These are phyloP conservation scores for Coilia nasus DNA, from an alignment of 2,797 vertebrate species.

Conservation along the genomic window DNA sequence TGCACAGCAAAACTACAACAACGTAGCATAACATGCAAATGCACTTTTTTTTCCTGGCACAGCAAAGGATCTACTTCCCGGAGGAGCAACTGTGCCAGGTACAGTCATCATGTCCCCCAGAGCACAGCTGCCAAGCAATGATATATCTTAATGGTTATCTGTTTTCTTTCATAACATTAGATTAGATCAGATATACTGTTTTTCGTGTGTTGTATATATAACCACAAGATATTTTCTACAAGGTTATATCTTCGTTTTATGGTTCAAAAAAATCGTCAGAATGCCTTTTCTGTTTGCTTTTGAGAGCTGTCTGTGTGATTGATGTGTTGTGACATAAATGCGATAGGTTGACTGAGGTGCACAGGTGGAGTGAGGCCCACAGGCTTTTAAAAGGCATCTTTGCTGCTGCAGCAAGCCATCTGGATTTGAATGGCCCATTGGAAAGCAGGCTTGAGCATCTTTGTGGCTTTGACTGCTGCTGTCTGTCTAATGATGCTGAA, in stretches of 20 bases:
- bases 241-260: neutral
- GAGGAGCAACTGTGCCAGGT: constrained; percentile 72
- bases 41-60: constrained; percentile 36
- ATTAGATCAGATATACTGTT: neutral
- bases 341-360: neutral
- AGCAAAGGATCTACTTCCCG: constrained; percentile 64
- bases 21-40: neutral
- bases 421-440: neutral
- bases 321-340: neutral
- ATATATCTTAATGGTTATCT: neutral
- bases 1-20: neutral
- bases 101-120: constrained; percentile 21
- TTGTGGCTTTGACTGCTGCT: constrained; percentile 20
- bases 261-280: neutral
- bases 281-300: neutral
- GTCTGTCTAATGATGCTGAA: constrained; percentile 35
- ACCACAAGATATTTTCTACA: neutral
- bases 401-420: neutral
- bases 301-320: neutral
- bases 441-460: neutral
- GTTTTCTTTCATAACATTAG: neutral
- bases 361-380: neutral
- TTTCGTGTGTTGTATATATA: neutral
- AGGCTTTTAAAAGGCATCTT: neutral
- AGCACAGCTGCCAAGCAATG: neutral